phyloP scores from a whole-genome alignment of 2,888 invertebrate species.

The Acronicta psi region DNA sequence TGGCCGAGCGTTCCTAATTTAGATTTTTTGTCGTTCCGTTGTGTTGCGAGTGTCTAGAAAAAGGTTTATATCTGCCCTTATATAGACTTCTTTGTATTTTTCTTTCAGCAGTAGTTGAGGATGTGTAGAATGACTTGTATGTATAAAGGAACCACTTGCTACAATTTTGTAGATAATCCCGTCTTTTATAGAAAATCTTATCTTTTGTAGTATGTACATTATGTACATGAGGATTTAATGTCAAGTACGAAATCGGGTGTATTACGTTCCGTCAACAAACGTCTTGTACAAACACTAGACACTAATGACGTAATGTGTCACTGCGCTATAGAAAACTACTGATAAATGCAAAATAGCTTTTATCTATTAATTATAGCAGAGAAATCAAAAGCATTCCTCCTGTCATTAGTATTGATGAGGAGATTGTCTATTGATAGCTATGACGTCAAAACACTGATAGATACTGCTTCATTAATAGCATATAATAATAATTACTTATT shows the following conservation, averaged over 20 bases:
- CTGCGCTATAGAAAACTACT: conserved; percentile 36
- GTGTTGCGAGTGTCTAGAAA: neutral
- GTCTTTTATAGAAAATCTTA: neutral
- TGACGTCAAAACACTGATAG: conserved; percentile 55
- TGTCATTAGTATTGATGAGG: conserved; percentile 17
- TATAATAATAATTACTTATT: conserved; percentile 5
- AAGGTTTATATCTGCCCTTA: conserved; percentile 17
- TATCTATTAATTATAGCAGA: conserved; percentile 28
- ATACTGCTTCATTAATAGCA: conserved; percentile 30
- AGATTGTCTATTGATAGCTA: conserved; percentile 53
- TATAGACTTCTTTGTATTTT: conserved; percentile 3
- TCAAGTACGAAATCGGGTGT: neutral
- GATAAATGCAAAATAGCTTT: conserved; percentile 23
- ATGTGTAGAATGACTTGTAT: too few species aligned
- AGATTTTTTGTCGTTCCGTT: neutral
- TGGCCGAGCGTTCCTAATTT: neutral
- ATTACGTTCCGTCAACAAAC: conserved; percentile 5
- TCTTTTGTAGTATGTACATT: neutral
- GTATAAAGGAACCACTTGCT: neutral
- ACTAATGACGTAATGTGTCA: conserved; percentile 34
- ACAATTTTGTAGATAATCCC: neutral
- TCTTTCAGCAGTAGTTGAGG: neutral
- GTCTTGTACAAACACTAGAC: conserved; percentile 17
- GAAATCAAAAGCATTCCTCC: conserved; percentile 21
- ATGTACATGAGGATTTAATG: neutral